Conservation (phyloP, 2,113 vertebrate genomes). For the Stegostoma tigrinum region DNA sequence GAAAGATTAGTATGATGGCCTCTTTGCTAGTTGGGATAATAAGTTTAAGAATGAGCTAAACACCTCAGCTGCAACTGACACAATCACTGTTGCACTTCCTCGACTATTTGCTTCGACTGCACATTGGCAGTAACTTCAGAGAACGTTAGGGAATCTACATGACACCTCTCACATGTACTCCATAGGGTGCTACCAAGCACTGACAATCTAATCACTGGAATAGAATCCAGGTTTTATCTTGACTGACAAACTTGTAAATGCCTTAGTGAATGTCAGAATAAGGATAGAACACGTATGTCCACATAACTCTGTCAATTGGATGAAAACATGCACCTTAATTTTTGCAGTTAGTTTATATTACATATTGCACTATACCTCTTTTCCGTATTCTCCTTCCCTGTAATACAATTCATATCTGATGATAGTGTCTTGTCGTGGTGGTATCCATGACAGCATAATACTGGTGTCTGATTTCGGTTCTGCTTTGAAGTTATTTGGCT, state of each 20-base stretch:
- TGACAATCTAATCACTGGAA: not conserved
- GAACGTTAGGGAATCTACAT: not conserved
- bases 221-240: not conserved
- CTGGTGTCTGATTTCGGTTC: constrained; percentile 97
- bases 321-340: too few species aligned
- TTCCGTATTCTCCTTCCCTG: constrained; percentile 86
- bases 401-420: constrained; percentile 87
- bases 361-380: constrained; percentile 68
- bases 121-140: not conserved
- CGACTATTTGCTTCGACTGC: not conserved
- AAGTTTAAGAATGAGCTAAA: not conserved
- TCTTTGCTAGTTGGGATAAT: not conserved
- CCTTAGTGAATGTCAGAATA: not conserved
- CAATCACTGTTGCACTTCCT: not conserved
- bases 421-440: constrained; percentile 87
- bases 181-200: too few species aligned
- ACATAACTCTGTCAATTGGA: not conserved
- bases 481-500: constrained; percentile 88
- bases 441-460: constrained; percentile 87
- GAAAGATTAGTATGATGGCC: not conserved
- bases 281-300: not conserved
- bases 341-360: not conserved
- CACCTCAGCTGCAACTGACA: not conserved
- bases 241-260: not conserved
- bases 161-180: not conserved